phyloP scores from a whole-genome alignment of 30 jellyfish, hydroid and myxozoan genomes.

The Phacellophora camtschatica region DNA sequence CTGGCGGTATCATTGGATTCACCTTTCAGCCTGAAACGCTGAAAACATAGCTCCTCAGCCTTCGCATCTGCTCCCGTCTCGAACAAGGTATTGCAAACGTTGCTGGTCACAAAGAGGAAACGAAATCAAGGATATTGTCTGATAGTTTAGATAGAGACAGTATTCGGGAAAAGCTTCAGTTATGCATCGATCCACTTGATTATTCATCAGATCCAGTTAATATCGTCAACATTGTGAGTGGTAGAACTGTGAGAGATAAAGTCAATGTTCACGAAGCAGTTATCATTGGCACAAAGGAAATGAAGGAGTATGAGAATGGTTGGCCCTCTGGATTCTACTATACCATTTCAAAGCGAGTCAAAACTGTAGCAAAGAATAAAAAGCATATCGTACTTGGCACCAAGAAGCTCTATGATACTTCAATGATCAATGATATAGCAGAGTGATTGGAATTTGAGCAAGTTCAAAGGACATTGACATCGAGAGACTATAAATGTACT shows the following conservation, averaged over 20 bases:
- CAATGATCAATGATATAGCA: too few species aligned
- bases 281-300: slow-evolving; percentile 14
- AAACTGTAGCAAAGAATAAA: background rate
- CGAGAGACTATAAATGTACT: too few species aligned
- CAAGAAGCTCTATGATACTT: too few species aligned
- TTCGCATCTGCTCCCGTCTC: too few species aligned
- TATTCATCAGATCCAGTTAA: slow-evolving; percentile 3
- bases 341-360: slow-evolving; percentile 9
- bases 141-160: slow-evolving; percentile 17
- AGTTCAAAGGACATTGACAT: too few species aligned
- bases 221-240: slow-evolving; percentile 35
- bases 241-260: background rate
- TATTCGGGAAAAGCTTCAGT: slow-evolving; percentile 5
- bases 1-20: too few species aligned
- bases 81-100: background rate
- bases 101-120: background rate
- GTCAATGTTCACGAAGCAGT: slow-evolving; percentile 19
- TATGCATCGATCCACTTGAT: slow-evolving; percentile 42
- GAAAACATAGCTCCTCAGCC: too few species aligned
- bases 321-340: slow-evolving; percentile 18
- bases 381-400: slow-evolving; percentile 14
- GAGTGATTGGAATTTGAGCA: too few species aligned
- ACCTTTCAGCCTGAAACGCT: too few species aligned
- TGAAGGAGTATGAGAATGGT: slow-evolving; percentile 16
- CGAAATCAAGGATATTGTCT: background rate